Base-by-base conservation (phyloP, 1,140 invertebrate species). In the Philaenus spumarius region DNA sequence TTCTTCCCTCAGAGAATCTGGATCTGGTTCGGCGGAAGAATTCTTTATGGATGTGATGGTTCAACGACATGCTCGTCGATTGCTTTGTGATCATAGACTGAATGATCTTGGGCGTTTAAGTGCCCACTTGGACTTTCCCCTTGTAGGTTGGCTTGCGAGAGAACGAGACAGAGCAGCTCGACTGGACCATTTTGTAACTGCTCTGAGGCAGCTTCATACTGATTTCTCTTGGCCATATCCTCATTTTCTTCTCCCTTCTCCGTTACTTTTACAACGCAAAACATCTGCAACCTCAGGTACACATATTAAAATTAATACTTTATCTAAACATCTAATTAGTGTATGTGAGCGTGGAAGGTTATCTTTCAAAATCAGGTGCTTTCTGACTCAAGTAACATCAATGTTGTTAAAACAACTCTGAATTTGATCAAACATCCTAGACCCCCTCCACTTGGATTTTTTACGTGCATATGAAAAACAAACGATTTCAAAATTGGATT, bases 31-130 rank as follows among this genome's bases (percentile, higher is more conserved):
- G 1, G 82, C 84, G 0, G 86, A 89, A 68, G 87, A 90, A 71
- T 91, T 92, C 67, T 93, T 92, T 70, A 90, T 97, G 55, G 93
- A 97, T 70, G 82, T 91, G 19, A 93, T 97, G 69, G 77, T 97
- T 17, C 89, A 93, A 69, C 79, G 90, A 22, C 93, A 96, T 76
- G 93, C 93, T 1, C 75, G 91, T 2, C 82, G 87, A 56, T 77
- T 97, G 20, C 75, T 97, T 2, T 80, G 83, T 6, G 79, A 81
- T 15, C 86, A 87, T 54, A 81, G 87, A 51, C 73, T 97, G 6
- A 77, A 82, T 40, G 89, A 95, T 67, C 74, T 98, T 24, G 94
- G 93, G 7, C 84, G 85, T 66, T 89, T 97, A 76, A 89, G 93
- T 30, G 93, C 93, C 14, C 84, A 92, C 64, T 75, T 97, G 15